Conservation (phyloP, 2,888 invertebrate species). For the Trachelus troglodyta region DNA sequence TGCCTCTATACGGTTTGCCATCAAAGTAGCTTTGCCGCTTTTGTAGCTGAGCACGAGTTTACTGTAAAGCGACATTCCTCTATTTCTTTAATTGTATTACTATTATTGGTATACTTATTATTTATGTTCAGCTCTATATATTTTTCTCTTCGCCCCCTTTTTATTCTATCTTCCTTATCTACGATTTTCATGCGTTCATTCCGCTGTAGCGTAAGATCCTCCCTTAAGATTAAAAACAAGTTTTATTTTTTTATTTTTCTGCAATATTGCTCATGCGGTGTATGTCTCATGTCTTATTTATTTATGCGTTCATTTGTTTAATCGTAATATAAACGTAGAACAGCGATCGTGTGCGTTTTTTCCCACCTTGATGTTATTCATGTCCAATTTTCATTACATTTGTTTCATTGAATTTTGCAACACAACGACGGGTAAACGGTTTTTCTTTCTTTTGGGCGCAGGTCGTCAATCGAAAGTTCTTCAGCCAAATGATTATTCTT, state of each 20-base stretch:
- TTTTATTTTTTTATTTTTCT: constrained; percentile 34
- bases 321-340: neutral
- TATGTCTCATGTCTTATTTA: constrained; percentile 65
- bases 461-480: neutral
- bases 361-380: constrained; percentile 21
- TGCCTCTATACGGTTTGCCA: constrained; percentile 63
- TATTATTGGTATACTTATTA: neutral
- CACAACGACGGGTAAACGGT: neutral
- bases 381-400: constrained; percentile 8
- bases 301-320: constrained; percentile 37
- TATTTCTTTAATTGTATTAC: constrained; percentile 11
- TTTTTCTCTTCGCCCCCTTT: constrained; percentile 19
- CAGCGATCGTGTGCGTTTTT: constrained; percentile 28
- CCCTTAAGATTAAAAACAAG: neutral
- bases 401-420: constrained; percentile 20
- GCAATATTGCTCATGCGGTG: constrained; percentile 64
- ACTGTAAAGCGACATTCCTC: constrained; percentile 44
- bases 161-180: constrained; percentile 38
- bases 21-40: constrained; percentile 65
- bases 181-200: neutral
- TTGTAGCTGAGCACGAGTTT: constrained; percentile 66
- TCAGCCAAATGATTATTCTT: neutral
- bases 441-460: constrained; percentile 20
- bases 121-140: constrained; percentile 31
- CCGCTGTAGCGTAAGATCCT: neutral